Conservation (phyloP, 2,113 vertebrate species). For the Lampris incognitus region DNA sequence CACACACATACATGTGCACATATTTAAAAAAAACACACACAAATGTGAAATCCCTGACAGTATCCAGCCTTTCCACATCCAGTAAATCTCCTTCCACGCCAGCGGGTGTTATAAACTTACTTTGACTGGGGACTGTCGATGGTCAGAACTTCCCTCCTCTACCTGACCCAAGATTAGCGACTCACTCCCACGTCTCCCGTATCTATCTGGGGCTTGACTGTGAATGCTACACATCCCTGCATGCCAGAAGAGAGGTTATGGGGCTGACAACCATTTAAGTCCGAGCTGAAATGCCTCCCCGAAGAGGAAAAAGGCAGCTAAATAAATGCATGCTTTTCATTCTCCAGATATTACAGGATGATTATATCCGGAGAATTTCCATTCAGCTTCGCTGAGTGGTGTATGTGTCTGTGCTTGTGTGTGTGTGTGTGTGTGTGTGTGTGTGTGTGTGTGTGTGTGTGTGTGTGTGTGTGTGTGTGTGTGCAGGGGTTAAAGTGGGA, state of each 20-base stretch:
- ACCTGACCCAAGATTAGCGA: slow-evolving; percentile 10
- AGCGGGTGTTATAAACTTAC: neutral
- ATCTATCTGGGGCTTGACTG: slow-evolving; percentile 22
- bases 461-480: neutral
- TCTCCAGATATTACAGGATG: neutral
- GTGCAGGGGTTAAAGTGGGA: too few species aligned
- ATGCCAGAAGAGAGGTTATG: slow-evolving; percentile 15
- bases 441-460: neutral
- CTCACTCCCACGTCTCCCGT: neutral
- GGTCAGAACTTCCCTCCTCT: slow-evolving; percentile 4
- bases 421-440: slow-evolving; percentile 6
- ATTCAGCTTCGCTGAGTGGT: neutral
- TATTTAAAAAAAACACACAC: neutral
- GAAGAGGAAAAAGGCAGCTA: slow-evolving; percentile 56
- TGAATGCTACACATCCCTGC: slow-evolving; percentile 35
- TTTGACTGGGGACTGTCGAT: slow-evolving; percentile 8
- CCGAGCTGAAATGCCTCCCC: slow-evolving; percentile 49
- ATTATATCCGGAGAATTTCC: neutral
- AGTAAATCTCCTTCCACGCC: neutral
- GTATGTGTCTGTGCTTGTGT: slow-evolving; percentile 5
- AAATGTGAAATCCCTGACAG: neutral
- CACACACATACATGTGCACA: neutral
- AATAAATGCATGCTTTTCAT: slow-evolving; percentile 16
- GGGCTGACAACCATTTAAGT: slow-evolving; percentile 40
- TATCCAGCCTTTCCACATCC: neutral